Percentiles rank a stretch among this genome's conserved stretches.
phyloP scores from a whole-genome alignment of 2,113 vertebrate genomes.

The Telmatochromis brichardi region DNA sequence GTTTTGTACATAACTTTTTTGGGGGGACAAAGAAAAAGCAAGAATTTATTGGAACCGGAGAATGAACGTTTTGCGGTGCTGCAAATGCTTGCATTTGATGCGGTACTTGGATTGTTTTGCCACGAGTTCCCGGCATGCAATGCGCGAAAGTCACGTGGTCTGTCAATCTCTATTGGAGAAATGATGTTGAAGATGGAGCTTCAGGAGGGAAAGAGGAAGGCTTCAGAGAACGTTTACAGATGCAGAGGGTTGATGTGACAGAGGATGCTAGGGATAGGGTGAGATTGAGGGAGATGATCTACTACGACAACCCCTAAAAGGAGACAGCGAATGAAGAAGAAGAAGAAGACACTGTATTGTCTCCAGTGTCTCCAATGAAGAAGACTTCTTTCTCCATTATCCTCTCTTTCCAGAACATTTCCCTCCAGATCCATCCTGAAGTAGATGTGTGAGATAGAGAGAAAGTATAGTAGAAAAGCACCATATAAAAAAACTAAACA shows the following conservation, averaged over 20 bases:
- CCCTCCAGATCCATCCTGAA: background rate
- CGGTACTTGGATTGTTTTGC: too few species aligned
- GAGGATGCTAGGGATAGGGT: background rate
- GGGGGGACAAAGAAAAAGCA: accelerated
- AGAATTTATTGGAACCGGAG: accelerated
- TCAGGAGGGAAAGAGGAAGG: too few species aligned
- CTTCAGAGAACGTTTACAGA: too few species aligned
- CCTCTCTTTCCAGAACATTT: background rate
- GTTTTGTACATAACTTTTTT: accelerated
- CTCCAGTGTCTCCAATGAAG: background rate
- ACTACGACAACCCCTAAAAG: background rate
- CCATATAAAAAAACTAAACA: background rate
- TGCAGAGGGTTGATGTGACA: too few species aligned
- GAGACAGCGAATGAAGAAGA: background rate
- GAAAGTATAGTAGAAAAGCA: background rate
- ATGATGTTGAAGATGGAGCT: too few species aligned
- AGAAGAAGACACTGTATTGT: background rate
- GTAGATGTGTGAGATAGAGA: background rate
- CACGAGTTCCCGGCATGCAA: too few species aligned
- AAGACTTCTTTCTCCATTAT: background rate
- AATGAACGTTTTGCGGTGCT: accelerated
- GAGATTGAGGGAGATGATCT: background rate
- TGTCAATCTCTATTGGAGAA: too few species aligned
- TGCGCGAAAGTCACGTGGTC: accelerated
- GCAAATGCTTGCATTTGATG: too few species aligned